Base-by-base conservation (phyloP, 2,113 vertebrate genomes). In the Euleptes europaea region DNA sequence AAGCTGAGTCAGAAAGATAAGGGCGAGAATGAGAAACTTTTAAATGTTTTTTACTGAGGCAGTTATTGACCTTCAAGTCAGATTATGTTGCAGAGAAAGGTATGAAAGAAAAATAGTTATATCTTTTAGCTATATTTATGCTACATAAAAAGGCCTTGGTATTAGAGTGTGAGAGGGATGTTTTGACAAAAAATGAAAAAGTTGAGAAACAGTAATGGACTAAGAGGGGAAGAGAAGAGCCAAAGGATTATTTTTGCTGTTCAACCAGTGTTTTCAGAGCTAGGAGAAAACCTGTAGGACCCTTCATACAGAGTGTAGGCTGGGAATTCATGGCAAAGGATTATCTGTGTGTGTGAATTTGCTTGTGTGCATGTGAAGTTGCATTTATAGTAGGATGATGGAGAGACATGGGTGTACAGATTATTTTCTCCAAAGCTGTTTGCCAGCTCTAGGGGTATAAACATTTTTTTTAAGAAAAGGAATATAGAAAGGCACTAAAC, bases 41-140 rank as follows among this genome's bases (percentile, higher is more conserved):
- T 91, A 89, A 78, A 44, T 63, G 35, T 63, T 96, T 96, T 96
- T 95, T 94, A 93, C 92, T 84, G 77, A 85, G 93, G 94, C 95
- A 96, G 92, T 96, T 95, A 95, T 90, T 92, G 87, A 93, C 89
- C 90, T 92, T 80, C 31, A 90, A 92, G 91, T 92, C 72, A 78
- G 90, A 89, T 83, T 91, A 78, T 94, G 94, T 91, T 92, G 92
- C 90, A 90, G 88, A 88, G 92, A 88, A 84, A 93, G 88, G 83
- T 92, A 86, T 93, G 88, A 90, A 93, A 85, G 66, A 90, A 78
- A 91, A 84, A 90, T 77, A 92, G 79, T 94, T 90, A 89, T 3
- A 72, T 95, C 93, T 95, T 63, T 93, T 91, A 90, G 84, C 80
- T 95, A 94, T 95, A 95, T 96, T 97, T 96, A 88, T 96, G 95